Evolutionary conservation across 1,140 invertebrate species (phyloP), one percentile per base, ranked within the genome.

Genomic region (Tenebrio molitor): DNA sequence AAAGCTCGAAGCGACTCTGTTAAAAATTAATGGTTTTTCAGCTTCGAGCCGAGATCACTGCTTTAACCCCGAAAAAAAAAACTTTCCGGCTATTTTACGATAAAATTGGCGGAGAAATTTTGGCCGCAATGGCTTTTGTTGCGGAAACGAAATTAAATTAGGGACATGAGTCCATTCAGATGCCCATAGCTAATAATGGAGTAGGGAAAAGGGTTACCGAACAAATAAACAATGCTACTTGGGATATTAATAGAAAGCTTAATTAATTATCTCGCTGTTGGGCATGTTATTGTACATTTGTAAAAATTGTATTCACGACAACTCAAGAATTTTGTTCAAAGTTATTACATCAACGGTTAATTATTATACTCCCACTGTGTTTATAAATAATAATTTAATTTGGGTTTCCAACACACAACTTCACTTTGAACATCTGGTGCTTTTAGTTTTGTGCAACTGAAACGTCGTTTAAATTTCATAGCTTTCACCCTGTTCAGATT

Each of bases 1-100:
- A 29, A 58, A 58, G 23, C 50, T 12, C 50, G 50, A 58, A 23
- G 23, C 21, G 12, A 29, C 50, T 12, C n/a, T 1, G 21, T 58
- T 58, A 58, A 58, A 58, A 58, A 29, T 58, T 58, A 58, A 58
- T 58, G 21, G 29, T 25, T 58, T 21, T 29, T 21, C 23, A 58
- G 50, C 50, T 58, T 58, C 10, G 23, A 25, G 10, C 7, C 14
- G 5, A 7, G 50, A 58, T 58, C 50, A 29, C 50, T 21, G 50
- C n/a, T 21, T 25, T 58, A 58, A 58, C 29, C 50, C 50, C 23
- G 14, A 53, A 53, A 53, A 53, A 15, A 53, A 53, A 23, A n/a
- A 29, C 16, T 14, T 58, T 58, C 12, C 12, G 36, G 50, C 14
- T 29, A 33, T 29, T 58, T 53, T 14, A 14, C 5, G 12, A 12